Percentiles rank a stretch among this genome's conserved stretches.
phyloP scores from a whole-genome alignment of 2,888 invertebrate genomes.

The Hetaerina titia region DNA sequence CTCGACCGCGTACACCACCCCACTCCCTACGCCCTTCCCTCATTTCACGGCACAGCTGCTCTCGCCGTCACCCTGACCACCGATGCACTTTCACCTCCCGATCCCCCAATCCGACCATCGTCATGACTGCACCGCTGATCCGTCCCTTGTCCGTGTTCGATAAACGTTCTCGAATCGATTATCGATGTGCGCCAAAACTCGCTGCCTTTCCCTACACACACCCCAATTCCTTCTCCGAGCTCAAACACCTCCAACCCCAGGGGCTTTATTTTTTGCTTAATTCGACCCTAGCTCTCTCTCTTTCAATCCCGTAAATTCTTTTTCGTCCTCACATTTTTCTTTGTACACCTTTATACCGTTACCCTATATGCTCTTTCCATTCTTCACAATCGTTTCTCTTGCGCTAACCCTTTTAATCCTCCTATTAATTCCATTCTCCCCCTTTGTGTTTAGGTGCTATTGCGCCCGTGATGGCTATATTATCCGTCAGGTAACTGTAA shows the following conservation, averaged over 20 bases:
- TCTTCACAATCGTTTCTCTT: neutral
- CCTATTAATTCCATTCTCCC: neutral
- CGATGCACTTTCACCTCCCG: slow-evolving; percentile 13
- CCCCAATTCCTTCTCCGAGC: neutral
- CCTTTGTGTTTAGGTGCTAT: neutral
- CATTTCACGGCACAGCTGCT: slow-evolving; percentile 20
- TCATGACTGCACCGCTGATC: slow-evolving; percentile 56
- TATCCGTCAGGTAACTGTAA: too few species aligned
- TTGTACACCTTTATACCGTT: neutral
- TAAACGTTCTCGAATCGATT: slow-evolving; percentile 58
- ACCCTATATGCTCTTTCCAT: neutral
- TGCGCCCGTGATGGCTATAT: neutral
- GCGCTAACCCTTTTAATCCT: neutral
- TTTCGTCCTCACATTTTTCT: neutral
- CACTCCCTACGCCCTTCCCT: neutral
- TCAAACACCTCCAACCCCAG: neutral
- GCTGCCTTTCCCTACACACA: neutral
- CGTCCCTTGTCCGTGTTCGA: slow-evolving; percentile 48
- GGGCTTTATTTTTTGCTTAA: neutral
- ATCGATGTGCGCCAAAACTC: slow-evolving; percentile 55
- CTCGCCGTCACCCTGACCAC: slow-evolving; percentile 20
- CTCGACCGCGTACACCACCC: neutral
- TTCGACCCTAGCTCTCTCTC: neutral
- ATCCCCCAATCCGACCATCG: neutral
- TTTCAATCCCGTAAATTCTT: neutral